Base-by-base conservation (phyloP, 2,113 vertebrate species). In the Pipa parva region DNA sequence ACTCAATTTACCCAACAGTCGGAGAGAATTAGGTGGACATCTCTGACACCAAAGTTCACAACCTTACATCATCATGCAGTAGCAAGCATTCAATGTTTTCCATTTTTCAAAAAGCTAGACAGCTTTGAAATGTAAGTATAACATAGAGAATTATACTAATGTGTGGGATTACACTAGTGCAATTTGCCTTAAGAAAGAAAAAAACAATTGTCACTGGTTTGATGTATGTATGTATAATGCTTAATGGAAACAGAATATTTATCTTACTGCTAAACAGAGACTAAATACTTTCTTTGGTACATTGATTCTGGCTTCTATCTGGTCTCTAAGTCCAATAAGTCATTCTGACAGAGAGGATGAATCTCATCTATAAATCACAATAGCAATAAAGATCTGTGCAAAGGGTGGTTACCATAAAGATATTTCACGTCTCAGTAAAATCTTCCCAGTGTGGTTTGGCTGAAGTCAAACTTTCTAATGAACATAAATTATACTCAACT, bases 221-320 rank as follows among this genome's bases (percentile, higher is more conserved):
- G 65, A 68, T 68, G 50, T 59, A 68, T 42, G 46, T 60, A 42
- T 31, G 48, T 54, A 42, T 39, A 15, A 25, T 45, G n/a, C 31
- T 31, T 61, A 70, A 70, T 61, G 57, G 57, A 70, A 70, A 60
- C 9, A 29, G 33, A 37, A 52, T 60, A 33, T 54, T 70, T 70
- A 70, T 70, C 58, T 61, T 45, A 25, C n/a, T 45, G 39, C 22
- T 24, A 63, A 63, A 57, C 42, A 33, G 27, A 66, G 52, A 58
- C 42, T 39, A 61, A 70, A 45, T 42, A 29, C 25, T 33, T 70
- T 52, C 36, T 31, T 39, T 54, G 66, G 25, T 29, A 51, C 20
- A 36, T 21, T 29, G 58, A 36, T 31, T 49, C 66, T 70, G 57
- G 48, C 36, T 70, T 70, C 21, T 54, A 42, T 61, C 57, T 54